Percentiles rank a stretch among this genome's conserved stretches.
Evolutionary conservation across 1,140 invertebrate species (phyloP).

Genomic region (Helicoverpa zea): DNA sequence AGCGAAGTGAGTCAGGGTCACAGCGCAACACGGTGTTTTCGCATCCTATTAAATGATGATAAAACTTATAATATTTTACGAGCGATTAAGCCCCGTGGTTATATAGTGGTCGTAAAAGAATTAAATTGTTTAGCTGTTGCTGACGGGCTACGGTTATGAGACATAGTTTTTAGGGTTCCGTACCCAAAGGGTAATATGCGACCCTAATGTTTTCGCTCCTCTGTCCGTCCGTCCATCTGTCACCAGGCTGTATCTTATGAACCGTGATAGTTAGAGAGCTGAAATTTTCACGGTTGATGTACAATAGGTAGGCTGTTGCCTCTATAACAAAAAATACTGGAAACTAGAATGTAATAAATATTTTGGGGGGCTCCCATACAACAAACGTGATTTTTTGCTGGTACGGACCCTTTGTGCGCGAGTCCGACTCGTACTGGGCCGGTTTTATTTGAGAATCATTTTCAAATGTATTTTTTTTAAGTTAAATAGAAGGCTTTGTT

Average conservation of each 20-base stretch:
- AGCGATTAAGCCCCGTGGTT: not conserved
- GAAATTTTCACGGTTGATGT: no score
- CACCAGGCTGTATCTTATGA: no score
- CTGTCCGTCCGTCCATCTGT: no score
- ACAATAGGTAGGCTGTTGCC: no score
- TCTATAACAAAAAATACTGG: no score
- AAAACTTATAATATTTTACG: conserved; percentile 36
- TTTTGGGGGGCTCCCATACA: no score
- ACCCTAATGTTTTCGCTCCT: no score
- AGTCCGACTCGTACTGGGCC: no score
- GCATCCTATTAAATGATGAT: conserved; percentile 26
- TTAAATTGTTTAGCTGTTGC: not conserved
- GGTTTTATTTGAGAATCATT: not conserved
- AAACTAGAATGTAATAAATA: no score
- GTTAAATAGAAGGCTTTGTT: not conserved
- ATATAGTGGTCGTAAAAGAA: conserved; percentile 11
- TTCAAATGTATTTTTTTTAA: not conserved
- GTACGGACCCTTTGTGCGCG: no score
- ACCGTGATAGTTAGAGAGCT: no score
- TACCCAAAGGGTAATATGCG: not conserved
- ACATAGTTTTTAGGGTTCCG: not conserved
- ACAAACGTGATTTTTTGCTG: no score
- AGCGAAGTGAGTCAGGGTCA: conserved; percentile 46
- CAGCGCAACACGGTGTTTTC: conserved; percentile 16
- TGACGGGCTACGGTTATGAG: not conserved